Conservation (phyloP, 2,113 vertebrate species). For the Anser cygnoides region DNA sequence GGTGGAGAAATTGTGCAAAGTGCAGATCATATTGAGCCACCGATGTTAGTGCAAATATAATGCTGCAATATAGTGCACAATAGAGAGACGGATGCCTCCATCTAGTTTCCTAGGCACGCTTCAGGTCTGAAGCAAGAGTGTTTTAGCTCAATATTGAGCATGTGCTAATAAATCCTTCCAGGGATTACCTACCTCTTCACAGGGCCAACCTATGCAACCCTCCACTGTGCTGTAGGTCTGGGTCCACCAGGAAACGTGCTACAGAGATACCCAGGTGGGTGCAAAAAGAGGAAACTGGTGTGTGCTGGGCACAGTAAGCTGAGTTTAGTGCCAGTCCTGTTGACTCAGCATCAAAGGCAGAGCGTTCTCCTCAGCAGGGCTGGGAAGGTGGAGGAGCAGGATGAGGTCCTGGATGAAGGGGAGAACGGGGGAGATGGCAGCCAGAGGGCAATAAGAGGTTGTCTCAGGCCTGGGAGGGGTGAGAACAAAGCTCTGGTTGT, state of each 20-base stretch:
- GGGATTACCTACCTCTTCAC: neutral
- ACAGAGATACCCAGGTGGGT: neutral
- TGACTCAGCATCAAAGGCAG: neutral
- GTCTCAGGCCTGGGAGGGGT: neutral
- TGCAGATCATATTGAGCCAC: neutral
- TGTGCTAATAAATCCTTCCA: neutral
- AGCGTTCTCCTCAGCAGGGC: neutral
- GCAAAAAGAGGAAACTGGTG: neutral
- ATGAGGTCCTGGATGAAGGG: neutral
- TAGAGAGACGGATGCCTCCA: neutral
- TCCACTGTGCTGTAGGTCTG: neutral
- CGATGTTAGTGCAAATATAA: neutral
- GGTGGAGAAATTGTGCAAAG: neutral
- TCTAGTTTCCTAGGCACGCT: neutral
- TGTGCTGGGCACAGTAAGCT: neutral
- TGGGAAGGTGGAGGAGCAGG: neutral
- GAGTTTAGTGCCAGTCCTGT: neutral
- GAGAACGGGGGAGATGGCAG: neutral
- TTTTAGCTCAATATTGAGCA: neutral
- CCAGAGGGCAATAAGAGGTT: neutral
- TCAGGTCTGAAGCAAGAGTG: neutral
- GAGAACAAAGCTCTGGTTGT: neutral
- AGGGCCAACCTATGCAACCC: fast-evolving
- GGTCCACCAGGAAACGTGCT: neutral
- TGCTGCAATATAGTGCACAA: neutral